Evolutionary conservation across 2,888 invertebrate genomes (phyloP).

Genomic region (Euplexia lucipara): DNA sequence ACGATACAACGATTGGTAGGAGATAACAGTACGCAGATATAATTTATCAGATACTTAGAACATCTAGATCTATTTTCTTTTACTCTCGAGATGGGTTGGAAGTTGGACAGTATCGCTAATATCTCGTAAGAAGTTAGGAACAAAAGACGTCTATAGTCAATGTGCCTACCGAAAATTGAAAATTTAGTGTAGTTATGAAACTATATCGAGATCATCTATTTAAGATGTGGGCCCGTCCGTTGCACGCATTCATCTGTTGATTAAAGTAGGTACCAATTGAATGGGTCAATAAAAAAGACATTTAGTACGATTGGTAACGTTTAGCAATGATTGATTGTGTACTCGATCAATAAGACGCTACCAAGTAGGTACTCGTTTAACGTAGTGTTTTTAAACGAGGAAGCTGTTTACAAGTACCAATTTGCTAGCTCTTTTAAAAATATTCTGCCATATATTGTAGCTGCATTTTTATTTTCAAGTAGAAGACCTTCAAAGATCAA

Average conservation of each 20-base stretch:
- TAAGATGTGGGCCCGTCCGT: constrained; percentile 24
- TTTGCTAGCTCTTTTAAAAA: constrained; percentile 22
- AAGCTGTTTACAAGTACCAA: constrained; percentile 31
- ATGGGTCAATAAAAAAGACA: constrained; percentile 81
- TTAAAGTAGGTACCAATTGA: constrained; percentile 78
- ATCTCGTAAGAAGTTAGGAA: not conserved
- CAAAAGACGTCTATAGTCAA: not conserved
- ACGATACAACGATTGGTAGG: constrained; percentile 33
- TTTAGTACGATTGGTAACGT: constrained; percentile 75
- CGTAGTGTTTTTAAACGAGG: constrained; percentile 33
- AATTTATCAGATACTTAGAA: constrained; percentile 24
- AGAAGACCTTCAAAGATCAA: constrained; percentile 44
- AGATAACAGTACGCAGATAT: constrained; percentile 28
- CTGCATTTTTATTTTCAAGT: constrained; percentile 13
- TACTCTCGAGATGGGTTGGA: not conserved
- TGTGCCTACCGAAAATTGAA: constrained; percentile 1
- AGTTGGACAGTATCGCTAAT: not conserved
- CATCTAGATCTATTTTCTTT: constrained; percentile 9
- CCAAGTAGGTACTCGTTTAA: constrained; percentile 23
- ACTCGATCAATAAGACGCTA: constrained; percentile 42
- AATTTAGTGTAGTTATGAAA: not conserved
- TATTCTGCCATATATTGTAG: constrained; percentile 26
- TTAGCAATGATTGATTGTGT: constrained; percentile 72
- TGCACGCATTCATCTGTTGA: constrained; percentile 65
- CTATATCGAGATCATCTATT: constrained; percentile 30